Percentiles rank a stretch among this genome's conserved stretches.
Evolutionary conservation across 2,797 vertebrate species (phyloP).

Genomic region (Helicolenus hilgendorfi): DNA sequence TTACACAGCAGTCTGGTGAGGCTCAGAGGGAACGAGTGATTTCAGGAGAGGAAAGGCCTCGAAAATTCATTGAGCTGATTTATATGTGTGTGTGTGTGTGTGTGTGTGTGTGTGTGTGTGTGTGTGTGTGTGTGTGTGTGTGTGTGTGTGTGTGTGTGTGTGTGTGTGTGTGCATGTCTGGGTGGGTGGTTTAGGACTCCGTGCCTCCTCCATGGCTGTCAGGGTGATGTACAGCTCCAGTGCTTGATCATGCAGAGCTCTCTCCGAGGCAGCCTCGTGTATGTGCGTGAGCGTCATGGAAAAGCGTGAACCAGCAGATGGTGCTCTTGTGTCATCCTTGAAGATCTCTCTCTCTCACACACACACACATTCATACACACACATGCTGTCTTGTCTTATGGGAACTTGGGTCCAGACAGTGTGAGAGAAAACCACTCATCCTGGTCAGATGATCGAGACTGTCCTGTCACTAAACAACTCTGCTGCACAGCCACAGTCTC

Average conservation of each 20-base stretch:
- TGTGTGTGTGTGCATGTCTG: slow-evolving; percentile 9
- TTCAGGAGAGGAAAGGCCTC: slow-evolving; percentile 19
- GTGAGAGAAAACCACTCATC: slow-evolving; percentile 6
- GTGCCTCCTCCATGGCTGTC: slow-evolving; percentile 32
- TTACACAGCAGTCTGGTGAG: not conserved
- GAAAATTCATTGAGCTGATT: slow-evolving; percentile 22
- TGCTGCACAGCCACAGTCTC: not conserved
- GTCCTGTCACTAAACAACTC: slow-evolving; percentile 9
- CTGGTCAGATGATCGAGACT: slow-evolving; percentile 24
- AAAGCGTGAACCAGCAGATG: slow-evolving; percentile 83
- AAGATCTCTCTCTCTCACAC: slow-evolving; percentile 23
- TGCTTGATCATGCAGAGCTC: slow-evolving; percentile 32
- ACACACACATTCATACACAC: not conserved
- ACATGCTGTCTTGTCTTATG: not conserved
- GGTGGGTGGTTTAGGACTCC: slow-evolving; percentile 17
- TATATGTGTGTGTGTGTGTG: slow-evolving; percentile 3
- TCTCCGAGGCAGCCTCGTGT: not conserved
- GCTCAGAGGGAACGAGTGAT: slow-evolving; percentile 16
- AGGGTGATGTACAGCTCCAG: slow-evolving; percentile 43
- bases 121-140: slow-evolving; percentile 10
- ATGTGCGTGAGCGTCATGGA: not conserved
- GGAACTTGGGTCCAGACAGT: slow-evolving; percentile 86
- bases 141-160: slow-evolving; percentile 2
- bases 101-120: slow-evolving; percentile 6
- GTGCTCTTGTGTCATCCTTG: slow-evolving; percentile 84